Conservation (phyloP, 2,113 vertebrate genomes). For the Otis tarda region DNA sequence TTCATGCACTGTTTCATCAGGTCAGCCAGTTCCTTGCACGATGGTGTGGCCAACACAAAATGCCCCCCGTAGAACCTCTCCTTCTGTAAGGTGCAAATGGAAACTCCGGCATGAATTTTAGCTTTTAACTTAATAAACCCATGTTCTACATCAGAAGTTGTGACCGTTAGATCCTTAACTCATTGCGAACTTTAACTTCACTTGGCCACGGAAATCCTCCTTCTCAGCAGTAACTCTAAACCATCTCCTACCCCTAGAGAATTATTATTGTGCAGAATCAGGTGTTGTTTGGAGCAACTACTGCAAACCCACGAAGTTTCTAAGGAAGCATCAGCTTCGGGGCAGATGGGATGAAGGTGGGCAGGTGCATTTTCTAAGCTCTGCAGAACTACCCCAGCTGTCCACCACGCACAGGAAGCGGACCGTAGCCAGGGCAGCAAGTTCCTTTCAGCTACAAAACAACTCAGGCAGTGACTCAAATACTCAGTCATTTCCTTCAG, state of each 20-base stretch:
- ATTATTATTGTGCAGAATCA: background rate
- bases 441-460: background rate
- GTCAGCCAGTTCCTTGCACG: slow-evolving; percentile 90
- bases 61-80: slow-evolving; percentile 91
- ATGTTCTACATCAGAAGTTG: background rate
- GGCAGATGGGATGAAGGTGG: background rate
- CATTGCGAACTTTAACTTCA: fast-evolving
- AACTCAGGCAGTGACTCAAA: background rate
- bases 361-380: background rate
- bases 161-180: background rate
- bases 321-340: background rate
- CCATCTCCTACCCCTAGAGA: background rate
- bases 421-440: background rate
- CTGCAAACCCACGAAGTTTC: background rate
- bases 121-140: background rate
- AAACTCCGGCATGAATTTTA: background rate
- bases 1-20: slow-evolving; percentile 98
- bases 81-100: slow-evolving; percentile 78
- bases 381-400: background rate
- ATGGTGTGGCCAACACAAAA: slow-evolving; percentile 85
- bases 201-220: background rate
- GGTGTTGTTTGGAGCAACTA: background rate
- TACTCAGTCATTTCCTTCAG: background rate
- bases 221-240: background rate
- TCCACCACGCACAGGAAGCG: background rate